phyloP scores from a whole-genome alignment of 2,797 vertebrate species.

The Cercopithecus hamlyni region DNA sequence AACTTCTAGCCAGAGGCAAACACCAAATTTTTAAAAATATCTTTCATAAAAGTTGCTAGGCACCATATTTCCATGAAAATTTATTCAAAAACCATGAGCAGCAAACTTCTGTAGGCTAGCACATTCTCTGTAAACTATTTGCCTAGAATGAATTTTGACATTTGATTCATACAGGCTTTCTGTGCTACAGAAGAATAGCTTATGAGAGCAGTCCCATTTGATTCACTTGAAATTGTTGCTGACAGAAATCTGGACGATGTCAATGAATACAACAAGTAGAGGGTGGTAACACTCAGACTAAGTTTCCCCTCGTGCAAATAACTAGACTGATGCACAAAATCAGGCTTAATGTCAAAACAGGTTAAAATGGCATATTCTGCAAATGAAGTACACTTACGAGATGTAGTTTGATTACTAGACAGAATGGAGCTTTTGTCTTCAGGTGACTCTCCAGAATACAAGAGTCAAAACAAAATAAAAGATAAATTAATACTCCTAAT shows the following conservation, averaged over 20 bases:
- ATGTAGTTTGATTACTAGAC: neutral
- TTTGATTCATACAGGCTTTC: constrained; percentile 57
- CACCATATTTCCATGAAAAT: neutral
- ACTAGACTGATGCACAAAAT: neutral
- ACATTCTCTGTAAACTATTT: constrained; percentile 61
- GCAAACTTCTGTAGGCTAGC: constrained; percentile 50
- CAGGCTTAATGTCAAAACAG: neutral
- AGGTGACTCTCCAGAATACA: neutral
- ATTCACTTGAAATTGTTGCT: constrained; percentile 15
- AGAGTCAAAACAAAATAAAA: neutral
- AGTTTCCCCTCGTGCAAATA: neutral
- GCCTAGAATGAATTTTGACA: constrained; percentile 45
- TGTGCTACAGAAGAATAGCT: constrained; percentile 42
- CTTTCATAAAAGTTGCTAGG: neutral
- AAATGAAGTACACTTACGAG: neutral
- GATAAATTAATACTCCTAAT: neutral
- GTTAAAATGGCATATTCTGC: neutral
- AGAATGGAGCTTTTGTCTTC: neutral
- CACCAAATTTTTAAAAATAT: neutral
- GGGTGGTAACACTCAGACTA: neutral
- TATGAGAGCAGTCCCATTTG: constrained; percentile 11
- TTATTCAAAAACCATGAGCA: constrained; percentile 27
- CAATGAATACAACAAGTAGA: neutral
- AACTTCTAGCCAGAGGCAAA: neutral
- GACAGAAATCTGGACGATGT: neutral